Percentiles rank a stretch among this genome's conserved stretches.
Evolutionary conservation across 2,797 vertebrate species (phyloP).

Genomic region (Leuciscus waleckii): DNA sequence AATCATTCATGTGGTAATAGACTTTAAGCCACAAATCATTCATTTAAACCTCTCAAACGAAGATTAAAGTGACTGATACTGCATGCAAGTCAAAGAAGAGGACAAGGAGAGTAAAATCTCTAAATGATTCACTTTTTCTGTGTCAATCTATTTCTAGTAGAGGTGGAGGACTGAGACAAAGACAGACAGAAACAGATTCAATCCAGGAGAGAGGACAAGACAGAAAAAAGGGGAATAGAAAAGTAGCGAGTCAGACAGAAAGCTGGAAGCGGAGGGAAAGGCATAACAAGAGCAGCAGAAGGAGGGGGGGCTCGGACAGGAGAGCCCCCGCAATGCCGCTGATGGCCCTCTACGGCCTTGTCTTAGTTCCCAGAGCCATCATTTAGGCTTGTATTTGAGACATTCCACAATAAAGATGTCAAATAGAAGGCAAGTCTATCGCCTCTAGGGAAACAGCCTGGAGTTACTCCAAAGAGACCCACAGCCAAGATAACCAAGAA

Average conservation of each 20-base stretch:
- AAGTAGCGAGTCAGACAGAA: constrained; percentile 40
- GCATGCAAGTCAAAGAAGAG: constrained; percentile 1
- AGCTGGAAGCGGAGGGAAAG: constrained; percentile 8
- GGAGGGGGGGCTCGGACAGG: constrained; percentile 22
- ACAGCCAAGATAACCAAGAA: constrained; percentile 70
- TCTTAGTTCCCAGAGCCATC: constrained; percentile 62
- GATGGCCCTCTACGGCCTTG: constrained; percentile 53
- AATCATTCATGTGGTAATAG: neutral
- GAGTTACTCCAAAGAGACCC: constrained; percentile 71
- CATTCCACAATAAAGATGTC: constrained; percentile 82
- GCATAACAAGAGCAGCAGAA: constrained; percentile 15
- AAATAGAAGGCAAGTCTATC: constrained; percentile 69
- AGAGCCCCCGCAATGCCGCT: constrained; percentile 40
- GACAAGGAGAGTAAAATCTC: constrained; percentile 21
- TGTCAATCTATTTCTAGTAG: constrained; percentile 47
- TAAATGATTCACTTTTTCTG: constrained; percentile 42
- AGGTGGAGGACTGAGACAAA: constrained; percentile 27
- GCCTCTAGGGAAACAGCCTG: constrained; percentile 69
- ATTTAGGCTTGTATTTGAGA: constrained; percentile 80
- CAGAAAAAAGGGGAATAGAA: constrained; percentile 34
- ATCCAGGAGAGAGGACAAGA: constrained; percentile 44
- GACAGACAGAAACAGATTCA: constrained; percentile 35
- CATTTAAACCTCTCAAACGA: neutral
- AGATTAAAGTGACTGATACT: neutral
- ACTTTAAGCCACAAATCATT: neutral